Base-by-base conservation (phyloP, 2,113 vertebrate species). In the Psilopsiagon aymara region DNA sequence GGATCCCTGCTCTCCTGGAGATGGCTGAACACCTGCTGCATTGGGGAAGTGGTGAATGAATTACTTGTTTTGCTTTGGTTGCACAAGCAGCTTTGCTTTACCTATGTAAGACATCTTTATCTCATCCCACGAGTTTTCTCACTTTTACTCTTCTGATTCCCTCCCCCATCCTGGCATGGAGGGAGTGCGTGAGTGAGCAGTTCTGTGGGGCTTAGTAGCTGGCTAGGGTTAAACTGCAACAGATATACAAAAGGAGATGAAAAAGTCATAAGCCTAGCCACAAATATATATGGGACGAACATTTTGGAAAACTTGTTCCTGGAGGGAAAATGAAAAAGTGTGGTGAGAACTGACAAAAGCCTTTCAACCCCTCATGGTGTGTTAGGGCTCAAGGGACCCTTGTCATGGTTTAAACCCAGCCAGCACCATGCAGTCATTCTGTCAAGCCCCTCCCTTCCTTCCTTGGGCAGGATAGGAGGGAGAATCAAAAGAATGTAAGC, bases 351-450 rank as follows among this genome's bases (percentile, higher is more conserved):
- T 2, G 11, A 37, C 19, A 57, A 35, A 52, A 29, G 41, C 15
- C 9, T 17, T 64, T 44, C 23, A 80, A 6, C 11, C 1, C 0
- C 46, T 21, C 21, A 11, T 0, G 2, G 7, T 14, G 31, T 55
- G 51, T 21, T 7, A 24, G 5, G 21, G 37, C 6, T 20, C 1
- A 1, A 10, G 25, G 6, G 2, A 3, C 21, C 13, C 57, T 13
- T 59, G 14, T 35, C 33, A 35, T 35, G 14, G 21, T 59, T n/a
- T 59, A n/a, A 59, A 59, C 20, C 33, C 20, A 59, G 20, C 55
- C 21, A 59, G 33, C 13, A 23, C 21, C 33, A 35, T 16, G 33
- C 21, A 35, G 57, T 23, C 33, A 35, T 35, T 59, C 9, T 23
- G 33, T 35, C 57, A 59, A 15, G 33, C 33, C 33, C 33, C 57